Conservation (phyloP, 2,113 vertebrate species). For the Erythrocercus mccallii region DNA sequence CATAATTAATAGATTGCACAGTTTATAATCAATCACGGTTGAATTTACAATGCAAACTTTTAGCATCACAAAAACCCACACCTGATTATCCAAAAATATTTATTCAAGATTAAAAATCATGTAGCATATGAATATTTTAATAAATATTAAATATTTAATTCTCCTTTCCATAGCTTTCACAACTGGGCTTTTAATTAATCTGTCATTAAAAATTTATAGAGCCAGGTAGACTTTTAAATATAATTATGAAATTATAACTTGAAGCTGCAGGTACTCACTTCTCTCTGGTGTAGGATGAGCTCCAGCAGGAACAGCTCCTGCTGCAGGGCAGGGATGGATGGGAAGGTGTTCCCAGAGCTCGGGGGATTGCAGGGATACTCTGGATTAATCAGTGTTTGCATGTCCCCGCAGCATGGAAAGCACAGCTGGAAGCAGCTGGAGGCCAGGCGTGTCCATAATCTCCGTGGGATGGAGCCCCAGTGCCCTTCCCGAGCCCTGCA, state of each 20-base stretch:
- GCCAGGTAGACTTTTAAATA: conserved; percentile 13
- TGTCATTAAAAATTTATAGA: conserved; percentile 46
- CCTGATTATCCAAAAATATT: conserved; percentile 52
- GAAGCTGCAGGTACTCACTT: background rate
- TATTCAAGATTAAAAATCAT: conserved; percentile 31
- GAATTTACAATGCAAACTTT: conserved; percentile 45
- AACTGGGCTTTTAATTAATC: conserved; percentile 54
- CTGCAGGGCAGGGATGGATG: background rate
- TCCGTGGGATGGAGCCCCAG: background rate
- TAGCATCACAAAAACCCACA: conserved; percentile 6
- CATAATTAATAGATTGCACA: conserved; percentile 41
- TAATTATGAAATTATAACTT: background rate
- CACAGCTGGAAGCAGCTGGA: background rate
- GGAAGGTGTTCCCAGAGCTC: fast-evolving
- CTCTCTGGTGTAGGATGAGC: background rate
- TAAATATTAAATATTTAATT: conserved; percentile 51
- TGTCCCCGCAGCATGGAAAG: background rate
- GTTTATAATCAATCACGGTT: background rate
- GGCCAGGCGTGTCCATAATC: fast-evolving
- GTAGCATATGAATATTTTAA: conserved; percentile 54
- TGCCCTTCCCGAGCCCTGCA: no score
- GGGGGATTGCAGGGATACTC: fast-evolving
- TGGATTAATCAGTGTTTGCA: background rate
- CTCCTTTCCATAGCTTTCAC: background rate
- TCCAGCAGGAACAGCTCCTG: background rate